Evolutionary conservation across 2,797 vertebrate species (phyloP).

Genomic region (Sebastolobus alascanus): DNA sequence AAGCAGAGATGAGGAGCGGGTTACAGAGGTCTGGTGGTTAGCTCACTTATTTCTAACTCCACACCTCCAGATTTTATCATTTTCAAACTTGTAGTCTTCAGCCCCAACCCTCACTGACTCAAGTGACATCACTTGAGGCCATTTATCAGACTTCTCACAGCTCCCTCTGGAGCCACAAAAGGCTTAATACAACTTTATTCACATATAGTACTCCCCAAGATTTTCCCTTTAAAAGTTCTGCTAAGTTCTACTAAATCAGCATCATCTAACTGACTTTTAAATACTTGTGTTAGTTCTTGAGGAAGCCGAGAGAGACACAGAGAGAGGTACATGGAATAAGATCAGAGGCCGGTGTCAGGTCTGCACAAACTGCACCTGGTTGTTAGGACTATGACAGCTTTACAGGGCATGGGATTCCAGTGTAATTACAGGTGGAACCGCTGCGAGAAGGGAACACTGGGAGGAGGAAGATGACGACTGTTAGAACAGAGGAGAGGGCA

Average conservation of each 20-base stretch:
- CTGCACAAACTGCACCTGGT: conserved; percentile 76
- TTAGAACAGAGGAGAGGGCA: conserved; percentile 46
- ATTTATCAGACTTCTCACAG: conserved; percentile 1
- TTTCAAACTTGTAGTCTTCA: neutral
- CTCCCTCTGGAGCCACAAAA: neutral
- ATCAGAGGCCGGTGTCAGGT: conserved; percentile 63
- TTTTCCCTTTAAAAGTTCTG: neutral
- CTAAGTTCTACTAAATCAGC: neutral
- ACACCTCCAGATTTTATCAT: neutral
- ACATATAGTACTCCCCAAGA: neutral
- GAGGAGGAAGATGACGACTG: conserved; percentile 50
- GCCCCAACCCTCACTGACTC: neutral
- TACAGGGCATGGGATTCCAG: conserved; percentile 80
- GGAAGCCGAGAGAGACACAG: conserved; percentile 15
- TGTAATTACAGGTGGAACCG: conserved; percentile 82
- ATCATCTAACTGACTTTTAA: neutral
- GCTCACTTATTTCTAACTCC: neutral
- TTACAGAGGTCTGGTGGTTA: neutral
- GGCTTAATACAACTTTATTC: neutral
- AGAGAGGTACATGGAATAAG: conserved; percentile 50
- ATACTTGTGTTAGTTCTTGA: neutral
- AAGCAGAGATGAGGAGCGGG: neutral
- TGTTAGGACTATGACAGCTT: conserved; percentile 80
- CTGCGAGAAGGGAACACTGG: conserved; percentile 53
- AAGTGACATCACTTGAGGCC: neutral